Conservation (phyloP, 2,888 invertebrate genomes). For the Polydrusus cervinus region DNA sequence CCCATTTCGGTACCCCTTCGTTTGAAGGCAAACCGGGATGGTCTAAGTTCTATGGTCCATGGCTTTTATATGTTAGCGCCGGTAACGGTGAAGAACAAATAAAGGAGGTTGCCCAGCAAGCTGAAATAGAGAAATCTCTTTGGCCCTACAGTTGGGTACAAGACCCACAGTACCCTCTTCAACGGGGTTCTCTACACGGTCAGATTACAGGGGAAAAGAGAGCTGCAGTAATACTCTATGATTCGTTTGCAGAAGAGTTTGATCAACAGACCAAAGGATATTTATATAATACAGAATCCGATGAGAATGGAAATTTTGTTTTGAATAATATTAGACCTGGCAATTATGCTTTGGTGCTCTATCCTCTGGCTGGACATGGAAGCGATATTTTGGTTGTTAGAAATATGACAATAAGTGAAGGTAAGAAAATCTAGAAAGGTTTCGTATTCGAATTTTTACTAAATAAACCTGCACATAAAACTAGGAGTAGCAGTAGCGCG, state of each 20-base stretch:
- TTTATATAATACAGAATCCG: slow-evolving; percentile 20
- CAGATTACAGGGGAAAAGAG: slow-evolving; percentile 6
- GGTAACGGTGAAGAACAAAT: slow-evolving; percentile 17
- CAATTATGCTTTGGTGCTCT: slow-evolving; percentile 24
- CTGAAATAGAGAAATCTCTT: background rate
- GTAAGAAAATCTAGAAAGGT: background rate
- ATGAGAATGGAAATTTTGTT: slow-evolving; percentile 17
- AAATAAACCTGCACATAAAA: too few relatives aligned
- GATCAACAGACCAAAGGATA: slow-evolving; percentile 38
- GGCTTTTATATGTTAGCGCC: slow-evolving; percentile 18
- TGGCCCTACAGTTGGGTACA: slow-evolving; percentile 26
- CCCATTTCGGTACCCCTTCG: slow-evolving; percentile 12
- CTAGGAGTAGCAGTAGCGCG: too few relatives aligned
- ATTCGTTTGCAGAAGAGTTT: slow-evolving; percentile 18
- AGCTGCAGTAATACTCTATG: slow-evolving; percentile 12
- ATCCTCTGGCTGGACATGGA: slow-evolving; percentile 36
- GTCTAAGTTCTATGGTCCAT: slow-evolving; percentile 28
- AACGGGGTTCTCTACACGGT: slow-evolving; percentile 11
- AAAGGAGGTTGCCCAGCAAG: slow-evolving; percentile 18
- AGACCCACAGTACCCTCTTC: slow-evolving; percentile 18
- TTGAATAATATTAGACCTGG: slow-evolving; percentile 27
- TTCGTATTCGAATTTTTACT: too few relatives aligned
- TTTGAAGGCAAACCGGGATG: slow-evolving; percentile 7
- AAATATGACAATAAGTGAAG: slow-evolving; percentile 24
- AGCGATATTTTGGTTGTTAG: slow-evolving; percentile 20